Evolutionary conservation across 2,113 vertebrate species (phyloP), one percentile per base, ranked within the genome.

Genomic region (Sturnus vulgaris): DNA sequence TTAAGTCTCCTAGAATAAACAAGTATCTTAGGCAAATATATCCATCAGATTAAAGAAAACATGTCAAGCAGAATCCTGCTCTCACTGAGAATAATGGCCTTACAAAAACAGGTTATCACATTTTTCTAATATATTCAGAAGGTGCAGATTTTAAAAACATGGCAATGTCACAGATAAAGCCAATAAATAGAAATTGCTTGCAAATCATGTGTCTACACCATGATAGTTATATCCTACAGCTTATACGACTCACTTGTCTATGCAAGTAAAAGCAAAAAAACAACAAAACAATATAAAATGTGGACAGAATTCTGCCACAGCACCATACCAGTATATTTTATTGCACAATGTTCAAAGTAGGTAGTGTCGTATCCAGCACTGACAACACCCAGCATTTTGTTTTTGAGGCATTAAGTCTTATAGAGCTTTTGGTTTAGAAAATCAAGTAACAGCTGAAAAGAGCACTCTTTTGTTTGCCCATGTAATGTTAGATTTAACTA

Each of bases 241-340:
- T 81, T 83, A 59, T 25, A 64, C 21, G 92, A 83, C 21, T 81
- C 2, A 4, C 49, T 88, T 39, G 12, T 49, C 57, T 76, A 39
- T 52, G 44, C 31, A 65, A 61, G 50, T 96, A 85, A 78, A 92
- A 92, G 44, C 7, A 77, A 94, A 73, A 59, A 27, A 7, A 7
- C 6, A 37, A 52, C 3, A 52, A 59, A 89, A 53, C 37, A 79
- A 49, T 93, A 95, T 19, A 92, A 92, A 92, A 96, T 5, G 78
- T 92, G 88, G 90, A 61, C 88, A 92, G 75, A 96, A 94, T 72
- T 85, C 53, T 80, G 80, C 77, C 91, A 83, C 91, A 92, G 88
- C 95, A 96, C 86, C 92, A 88, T 11, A 86, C 60, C 10, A 78
- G 44, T 73, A 20, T 19, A 37, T 57, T 81, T 86, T 93, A 95